Evolutionary conservation across 2,888 invertebrate genomes (phyloP).

Genomic region (Acleris laterana): DNA sequence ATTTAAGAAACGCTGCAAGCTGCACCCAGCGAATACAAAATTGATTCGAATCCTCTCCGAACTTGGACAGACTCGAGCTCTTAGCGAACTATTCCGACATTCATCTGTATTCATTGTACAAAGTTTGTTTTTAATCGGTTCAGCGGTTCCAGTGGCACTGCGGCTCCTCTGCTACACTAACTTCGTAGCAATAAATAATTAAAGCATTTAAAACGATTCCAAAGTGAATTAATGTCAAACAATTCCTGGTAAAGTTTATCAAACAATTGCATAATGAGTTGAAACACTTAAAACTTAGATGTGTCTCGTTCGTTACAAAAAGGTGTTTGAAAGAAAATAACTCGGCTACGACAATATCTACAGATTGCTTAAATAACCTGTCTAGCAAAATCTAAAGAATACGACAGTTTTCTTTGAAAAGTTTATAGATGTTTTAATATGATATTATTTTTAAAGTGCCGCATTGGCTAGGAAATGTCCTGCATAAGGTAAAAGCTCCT

Average conservation of each 20-base stretch:
- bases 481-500: too few relatives aligned
- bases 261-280: too few relatives aligned
- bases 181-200: slow-evolving; percentile 10
- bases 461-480: too few relatives aligned
- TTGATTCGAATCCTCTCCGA: slow-evolving; percentile 10
- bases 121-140: slow-evolving; percentile 28
- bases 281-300: too few relatives aligned
- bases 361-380: too few relatives aligned
- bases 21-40: slow-evolving; percentile 1
- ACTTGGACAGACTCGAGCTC: slow-evolving; percentile 12
- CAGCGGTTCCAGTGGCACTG: slow-evolving; percentile 4
- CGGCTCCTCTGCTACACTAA: neutral
- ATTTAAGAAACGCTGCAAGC: neutral
- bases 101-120: slow-evolving; percentile 21
- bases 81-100: slow-evolving; percentile 21
- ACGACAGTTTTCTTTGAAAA: too few relatives aligned
- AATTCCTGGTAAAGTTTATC: neutral
- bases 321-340: too few relatives aligned
- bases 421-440: too few relatives aligned
- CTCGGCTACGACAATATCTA: too few relatives aligned
- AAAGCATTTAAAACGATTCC: neutral
- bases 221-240: neutral
- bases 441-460: too few relatives aligned
- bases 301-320: too few relatives aligned
- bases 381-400: too few relatives aligned